Percentiles rank a stretch among this genome's conserved stretches.
phyloP scores from a whole-genome alignment of 2,113 vertebrate species.

The zebrafish (Danio rerio) region GRCz12tu NC_133189.1:44504501-44505000 shows the following conservation, averaged over 20 bases:
- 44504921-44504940: constrained; percentile 24
- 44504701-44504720: constrained; percentile 53
- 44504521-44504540: constrained; percentile 30
- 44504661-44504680: constrained; percentile 59
- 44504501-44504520: constrained; percentile 16
- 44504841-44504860: constrained; percentile 17
- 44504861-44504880: constrained; percentile 39
- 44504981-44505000: constrained; percentile 31
- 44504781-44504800: constrained; percentile 15
- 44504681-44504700: constrained; percentile 39
- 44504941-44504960: no score
- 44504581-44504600: constrained; percentile 56
- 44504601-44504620: constrained; percentile 64
- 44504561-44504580: constrained; percentile 64
- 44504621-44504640: constrained; percentile 62
- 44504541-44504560: constrained; percentile 66
- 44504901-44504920: constrained; percentile 11
- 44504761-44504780: constrained; percentile 30
- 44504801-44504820: neutral
- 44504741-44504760: constrained; percentile 40
- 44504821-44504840: constrained; percentile 23
- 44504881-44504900: constrained; percentile 1
- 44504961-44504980: constrained; percentile 33
- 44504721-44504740: constrained; percentile 38
- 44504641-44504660: constrained; percentile 60